phyloP scores from a whole-genome alignment of 2,888 invertebrate genomes.

The Pandemis heparana region DNA sequence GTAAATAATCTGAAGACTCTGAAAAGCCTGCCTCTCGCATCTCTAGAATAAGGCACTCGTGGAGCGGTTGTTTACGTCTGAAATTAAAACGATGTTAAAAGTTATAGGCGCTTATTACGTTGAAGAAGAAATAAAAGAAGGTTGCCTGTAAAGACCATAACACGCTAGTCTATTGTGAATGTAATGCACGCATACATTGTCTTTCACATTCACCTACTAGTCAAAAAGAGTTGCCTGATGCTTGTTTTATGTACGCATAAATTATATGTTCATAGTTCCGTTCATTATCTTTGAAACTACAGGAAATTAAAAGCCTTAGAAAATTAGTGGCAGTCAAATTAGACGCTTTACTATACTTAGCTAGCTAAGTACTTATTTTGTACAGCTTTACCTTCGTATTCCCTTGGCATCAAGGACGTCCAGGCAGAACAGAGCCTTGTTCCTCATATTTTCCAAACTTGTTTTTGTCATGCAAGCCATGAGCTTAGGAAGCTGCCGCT shows the following conservation, averaged over 20 bases:
- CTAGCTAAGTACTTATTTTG: not conserved
- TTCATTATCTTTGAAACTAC: not conserved
- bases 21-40: slow-evolving; percentile 79
- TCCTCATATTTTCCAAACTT: slow-evolving; percentile 73
- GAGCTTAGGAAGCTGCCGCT: slow-evolving; percentile 70
- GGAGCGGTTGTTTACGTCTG: slow-evolving; percentile 81
- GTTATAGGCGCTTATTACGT: not conserved
- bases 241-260: not conserved
- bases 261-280: not conserved
- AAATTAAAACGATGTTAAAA: slow-evolving; percentile 40
- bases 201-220: not conserved
- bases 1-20: slow-evolving; percentile 80
- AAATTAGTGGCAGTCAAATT: not conserved
- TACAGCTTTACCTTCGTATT: slow-evolving; percentile 67
- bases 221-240: too few relatives aligned
- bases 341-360: not conserved
- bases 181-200: not conserved
- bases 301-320: not conserved
- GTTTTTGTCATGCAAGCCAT: slow-evolving; percentile 77
- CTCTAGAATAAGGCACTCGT: slow-evolving; percentile 84
- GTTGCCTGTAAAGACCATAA: not conserved
- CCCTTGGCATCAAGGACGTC: slow-evolving; percentile 71
- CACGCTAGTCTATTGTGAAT: not conserved
- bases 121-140: not conserved
- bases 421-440: slow-evolving; percentile 66